These are phyloP conservation scores for Pleuronectes platessa DNA, from an alignment of 2,113 vertebrate species.

Conservation along the genomic window DNA sequence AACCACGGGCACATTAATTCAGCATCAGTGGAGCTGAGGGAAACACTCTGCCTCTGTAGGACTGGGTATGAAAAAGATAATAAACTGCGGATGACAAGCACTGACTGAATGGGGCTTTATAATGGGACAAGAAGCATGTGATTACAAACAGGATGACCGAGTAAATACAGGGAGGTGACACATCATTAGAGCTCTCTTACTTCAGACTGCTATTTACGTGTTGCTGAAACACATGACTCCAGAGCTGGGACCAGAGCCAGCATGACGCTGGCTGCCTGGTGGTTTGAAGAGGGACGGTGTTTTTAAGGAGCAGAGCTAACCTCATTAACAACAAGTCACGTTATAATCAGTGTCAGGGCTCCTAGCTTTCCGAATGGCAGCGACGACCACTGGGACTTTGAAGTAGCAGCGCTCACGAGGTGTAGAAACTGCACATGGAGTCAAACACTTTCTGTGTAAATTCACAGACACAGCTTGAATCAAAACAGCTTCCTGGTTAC, in stretches of 20 bases:
- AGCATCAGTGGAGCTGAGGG: neutral
- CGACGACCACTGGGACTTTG: too few relatives aligned
- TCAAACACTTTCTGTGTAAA: neutral
- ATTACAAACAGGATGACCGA: neutral
- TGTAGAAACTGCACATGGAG: too few relatives aligned
- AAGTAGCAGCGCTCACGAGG: too few relatives aligned
- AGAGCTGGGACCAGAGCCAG: neutral
- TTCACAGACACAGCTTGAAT: neutral
- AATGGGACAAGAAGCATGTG: neutral
- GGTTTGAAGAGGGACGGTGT: neutral
- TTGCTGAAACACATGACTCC: neutral
- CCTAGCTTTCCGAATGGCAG: too few relatives aligned
- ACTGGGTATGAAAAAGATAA: neutral
- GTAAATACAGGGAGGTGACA: neutral
- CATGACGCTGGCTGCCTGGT: neutral
- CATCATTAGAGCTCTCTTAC: neutral
- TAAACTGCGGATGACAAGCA: neutral
- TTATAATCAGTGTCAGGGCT: neutral
- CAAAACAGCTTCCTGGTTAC: neutral
- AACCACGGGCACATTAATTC: neutral
- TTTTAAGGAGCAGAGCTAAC: neutral
- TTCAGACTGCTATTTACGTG: constrained; percentile 1
- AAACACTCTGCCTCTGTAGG: too few relatives aligned
- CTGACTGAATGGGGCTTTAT: too few relatives aligned
- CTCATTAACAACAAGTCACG: neutral